These are phyloP conservation scores for Turnix velox DNA, from an alignment of 2,113 vertebrate genomes.

Conservation along the genomic window DNA sequence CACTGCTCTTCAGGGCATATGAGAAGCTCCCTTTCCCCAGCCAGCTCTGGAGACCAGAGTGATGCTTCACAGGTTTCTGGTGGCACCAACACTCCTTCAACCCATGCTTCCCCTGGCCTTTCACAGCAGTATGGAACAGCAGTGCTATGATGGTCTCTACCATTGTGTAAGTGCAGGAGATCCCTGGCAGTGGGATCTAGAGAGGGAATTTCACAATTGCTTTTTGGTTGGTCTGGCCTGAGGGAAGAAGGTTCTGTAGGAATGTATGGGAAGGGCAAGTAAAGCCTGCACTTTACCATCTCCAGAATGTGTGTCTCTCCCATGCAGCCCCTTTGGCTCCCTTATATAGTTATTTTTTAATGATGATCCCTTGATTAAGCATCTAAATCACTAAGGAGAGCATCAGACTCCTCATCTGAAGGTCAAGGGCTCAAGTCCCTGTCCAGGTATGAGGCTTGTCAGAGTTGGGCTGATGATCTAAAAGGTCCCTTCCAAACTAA, in stretches of 20 bases:
- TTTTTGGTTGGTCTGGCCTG: not conserved
- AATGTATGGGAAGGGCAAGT: not conserved
- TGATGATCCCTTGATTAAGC: no score
- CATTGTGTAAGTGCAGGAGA: rapidly evolving
- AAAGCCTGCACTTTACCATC: not conserved
- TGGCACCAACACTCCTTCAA: not conserved
- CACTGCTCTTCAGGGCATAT: not conserved
- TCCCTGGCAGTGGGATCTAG: not conserved
- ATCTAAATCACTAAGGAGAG: no score
- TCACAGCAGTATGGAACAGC: not conserved
- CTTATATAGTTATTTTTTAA: no score
- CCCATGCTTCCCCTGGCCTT: not conserved
- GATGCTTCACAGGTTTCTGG: not conserved
- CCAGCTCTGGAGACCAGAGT: not conserved
- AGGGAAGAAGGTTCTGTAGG: not conserved
- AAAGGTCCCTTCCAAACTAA: no score
- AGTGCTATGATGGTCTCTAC: not conserved
- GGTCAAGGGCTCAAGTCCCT: no score
- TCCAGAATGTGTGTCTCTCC: not conserved
- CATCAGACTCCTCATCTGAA: no score
- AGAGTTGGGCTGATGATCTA: no score
- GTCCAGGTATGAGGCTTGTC: no score
- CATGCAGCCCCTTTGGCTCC: not conserved
- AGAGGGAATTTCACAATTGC: not conserved
- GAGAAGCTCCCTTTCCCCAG: not conserved